Evolutionary conservation across 2,888 invertebrate species (phyloP), one percentile per base, ranked within the genome.

Genomic region (Acrobasis repandana): DNA sequence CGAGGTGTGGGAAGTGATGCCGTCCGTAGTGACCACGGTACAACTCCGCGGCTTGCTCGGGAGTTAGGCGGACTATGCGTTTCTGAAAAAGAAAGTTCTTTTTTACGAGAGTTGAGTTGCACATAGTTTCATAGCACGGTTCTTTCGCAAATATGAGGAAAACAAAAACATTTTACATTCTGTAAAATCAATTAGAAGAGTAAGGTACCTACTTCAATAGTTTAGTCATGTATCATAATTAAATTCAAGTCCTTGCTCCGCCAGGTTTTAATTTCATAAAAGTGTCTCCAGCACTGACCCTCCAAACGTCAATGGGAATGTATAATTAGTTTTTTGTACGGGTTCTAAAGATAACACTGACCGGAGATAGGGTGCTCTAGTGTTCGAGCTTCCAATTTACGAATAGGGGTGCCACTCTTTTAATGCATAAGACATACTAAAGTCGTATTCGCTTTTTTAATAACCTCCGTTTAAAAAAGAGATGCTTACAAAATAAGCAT

Each of bases 31-130:
- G 94, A 58, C 96, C 95, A 4, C 93, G 93, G 83, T 97, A 98
- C 71, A 98, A 95, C 77, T 97, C 97, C 0, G 97, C 96, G 0
- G 96, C 96, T 84, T 97, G 96, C 83, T 98, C 98, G 0, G 96
- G 95, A 0, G 96, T 96, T 62, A 98, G 89, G 58, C 93, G 94
- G 0, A 97, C 86, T 67, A 93, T 90, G 63, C 96, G 93, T 72
- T 93, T 94, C 94, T 96, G 87, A 34, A 61, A 68, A 54, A 46
- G 52, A 28, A 64, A 61, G 63, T 52, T 4, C 6, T 20, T 20
- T 20, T 3, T 20, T 3, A 20, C 2, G n/a, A n/a, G n/a, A n/a
- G n/a, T n/a, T n/a, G n/a, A n/a, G n/a, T n/a, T n/a, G n/a, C n/a
- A n/a, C n/a, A n/a, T n/a, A n/a, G n/a, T n/a, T n/a, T n/a, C n/a